Evolutionary conservation across 2,888 invertebrate species (phyloP).

Genomic region (Loripinus fragilis): DNA sequence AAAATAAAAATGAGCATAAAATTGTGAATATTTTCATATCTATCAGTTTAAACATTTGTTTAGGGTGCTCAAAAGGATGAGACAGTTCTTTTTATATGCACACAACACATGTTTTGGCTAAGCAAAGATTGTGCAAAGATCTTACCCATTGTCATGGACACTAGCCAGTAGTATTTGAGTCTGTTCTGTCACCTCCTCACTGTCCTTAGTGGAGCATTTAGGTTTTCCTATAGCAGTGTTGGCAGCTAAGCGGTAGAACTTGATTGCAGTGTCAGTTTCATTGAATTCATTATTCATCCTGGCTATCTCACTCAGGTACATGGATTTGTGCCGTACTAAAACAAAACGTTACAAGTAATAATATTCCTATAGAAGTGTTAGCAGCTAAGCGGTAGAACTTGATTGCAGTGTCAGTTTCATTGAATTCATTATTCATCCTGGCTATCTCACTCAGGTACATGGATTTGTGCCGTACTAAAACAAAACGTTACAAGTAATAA

Average conservation of each 20-base stretch:
- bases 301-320: constrained; percentile 62
- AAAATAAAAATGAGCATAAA: too few species aligned
- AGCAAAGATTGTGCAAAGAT: too few species aligned
- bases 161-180: constrained; percentile 55
- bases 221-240: constrained; percentile 40
- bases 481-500: too few species aligned
- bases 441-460: constrained; percentile 63
- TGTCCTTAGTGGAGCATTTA: neutral
- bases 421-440: constrained; percentile 58
- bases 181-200: constrained; percentile 57
- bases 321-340: constrained; percentile 47
- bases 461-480: constrained; percentile 46
- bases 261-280: constrained; percentile 41
- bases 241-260: constrained; percentile 57
- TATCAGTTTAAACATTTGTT: too few species aligned
- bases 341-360: too few species aligned
- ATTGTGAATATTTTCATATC: too few species aligned
- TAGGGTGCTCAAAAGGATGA: too few species aligned
- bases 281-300: constrained; percentile 59
- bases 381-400: constrained; percentile 58
- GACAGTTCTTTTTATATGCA: too few species aligned
- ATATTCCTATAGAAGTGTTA: constrained; percentile 42
- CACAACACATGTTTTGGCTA: too few species aligned
- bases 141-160: constrained; percentile 59
- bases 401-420: constrained; percentile 43